phyloP scores from a whole-genome alignment of 2,113 vertebrate genomes.

The Platysternon megacephalum region DNA sequence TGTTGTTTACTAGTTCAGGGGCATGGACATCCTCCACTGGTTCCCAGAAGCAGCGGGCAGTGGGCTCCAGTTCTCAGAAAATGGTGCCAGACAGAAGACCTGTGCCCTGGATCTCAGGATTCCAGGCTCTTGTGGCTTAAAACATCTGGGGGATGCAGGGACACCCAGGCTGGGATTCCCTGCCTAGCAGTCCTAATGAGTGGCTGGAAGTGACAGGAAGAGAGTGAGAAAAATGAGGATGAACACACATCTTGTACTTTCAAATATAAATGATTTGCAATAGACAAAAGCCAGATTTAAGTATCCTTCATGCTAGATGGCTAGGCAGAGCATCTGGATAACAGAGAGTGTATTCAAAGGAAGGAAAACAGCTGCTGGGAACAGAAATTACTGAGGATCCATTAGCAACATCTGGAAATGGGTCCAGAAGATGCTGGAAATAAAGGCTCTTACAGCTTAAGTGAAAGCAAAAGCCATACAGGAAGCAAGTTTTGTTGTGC shows the following conservation, averaged over 20 bases:
- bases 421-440: not conserved
- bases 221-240: not conserved
- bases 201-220: not conserved
- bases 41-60: not conserved
- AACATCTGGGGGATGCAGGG: not conserved
- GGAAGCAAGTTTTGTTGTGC: not conserved
- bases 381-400: not conserved
- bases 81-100: not conserved
- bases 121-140: not conserved
- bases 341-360: not conserved
- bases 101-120: not conserved
- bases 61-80: not conserved
- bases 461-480: not conserved
- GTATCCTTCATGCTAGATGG: not conserved
- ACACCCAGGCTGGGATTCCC: not conserved
- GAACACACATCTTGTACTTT: not conserved
- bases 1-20: not conserved
- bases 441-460: not conserved
- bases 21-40: not conserved
- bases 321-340: not conserved
- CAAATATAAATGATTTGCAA: not conserved
- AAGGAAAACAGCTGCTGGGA: conserved; percentile 8
- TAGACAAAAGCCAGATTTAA: not conserved
- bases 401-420: not conserved
- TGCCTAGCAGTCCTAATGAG: not conserved